A percentile compares a stretch with the other conserved stretches of the same genome.
Evolutionary conservation across 2,888 invertebrate species (phyloP).

Genomic region (Horisme vitalbata): DNA sequence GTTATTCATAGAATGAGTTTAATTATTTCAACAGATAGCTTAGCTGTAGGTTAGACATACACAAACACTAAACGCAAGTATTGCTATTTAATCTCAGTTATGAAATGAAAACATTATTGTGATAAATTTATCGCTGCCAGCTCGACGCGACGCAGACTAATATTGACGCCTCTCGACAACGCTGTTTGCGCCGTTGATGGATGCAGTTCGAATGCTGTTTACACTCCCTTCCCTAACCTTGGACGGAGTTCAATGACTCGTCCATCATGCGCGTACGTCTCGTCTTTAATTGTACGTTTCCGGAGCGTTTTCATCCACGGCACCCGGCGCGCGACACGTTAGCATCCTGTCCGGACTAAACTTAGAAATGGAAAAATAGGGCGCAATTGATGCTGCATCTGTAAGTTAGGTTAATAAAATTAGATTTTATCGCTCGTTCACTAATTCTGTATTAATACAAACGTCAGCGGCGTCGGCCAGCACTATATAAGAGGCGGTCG

Average conservation of each 20-base stretch:
- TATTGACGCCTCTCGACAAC: conserved; percentile 31
- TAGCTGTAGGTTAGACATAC: too few relatives aligned
- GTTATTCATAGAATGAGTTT: too few relatives aligned
- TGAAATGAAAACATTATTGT: conserved; percentile 6
- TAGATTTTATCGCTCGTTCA: conserved; percentile 54
- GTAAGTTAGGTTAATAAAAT: conserved; percentile 37
- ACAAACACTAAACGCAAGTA: background rate
- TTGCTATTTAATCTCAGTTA: conserved; percentile 4
- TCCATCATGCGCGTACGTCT: conserved; percentile 49
- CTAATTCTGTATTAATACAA: conserved; percentile 61
- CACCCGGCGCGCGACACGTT: conserved; percentile 59
- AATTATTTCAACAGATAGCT: too few relatives aligned
- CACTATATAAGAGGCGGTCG: conserved; percentile 37
- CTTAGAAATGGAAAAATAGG: conserved; percentile 31
- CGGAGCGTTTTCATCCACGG: conserved; percentile 64
- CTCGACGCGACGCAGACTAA: conserved; percentile 34
- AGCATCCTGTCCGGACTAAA: conserved; percentile 55
- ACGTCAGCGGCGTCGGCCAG: conserved; percentile 40
- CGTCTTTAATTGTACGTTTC: conserved; percentile 66
- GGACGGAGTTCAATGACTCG: conserved; percentile 67
- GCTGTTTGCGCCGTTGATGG: conserved; percentile 70
- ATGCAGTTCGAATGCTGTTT: conserved; percentile 58
- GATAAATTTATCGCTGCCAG: conserved; percentile 10
- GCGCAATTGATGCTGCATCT: conserved; percentile 37
- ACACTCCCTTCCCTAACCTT: conserved; percentile 69